Conservation (phyloP, 2,113 vertebrate species). For the Burhinus oedicnemus region DNA sequence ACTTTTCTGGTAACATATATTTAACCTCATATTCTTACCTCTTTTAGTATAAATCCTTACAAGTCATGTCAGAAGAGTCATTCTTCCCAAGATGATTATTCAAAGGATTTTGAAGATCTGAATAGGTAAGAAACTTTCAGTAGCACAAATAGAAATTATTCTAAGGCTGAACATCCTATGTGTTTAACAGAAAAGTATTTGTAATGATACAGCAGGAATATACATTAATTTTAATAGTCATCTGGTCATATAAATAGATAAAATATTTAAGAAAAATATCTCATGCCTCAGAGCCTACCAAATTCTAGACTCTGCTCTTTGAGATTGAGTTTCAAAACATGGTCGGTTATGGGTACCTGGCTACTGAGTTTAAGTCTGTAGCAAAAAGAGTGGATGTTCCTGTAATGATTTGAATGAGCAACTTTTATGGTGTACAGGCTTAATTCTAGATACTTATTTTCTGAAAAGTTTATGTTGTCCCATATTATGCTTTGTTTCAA, state of each 20-base stretch:
- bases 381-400: not conserved
- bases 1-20: not conserved
- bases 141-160: not conserved
- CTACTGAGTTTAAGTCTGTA: not conserved
- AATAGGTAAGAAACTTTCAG: slow-evolving; percentile 49
- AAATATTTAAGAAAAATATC: not conserved
- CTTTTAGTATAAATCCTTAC: slow-evolving; percentile 48
- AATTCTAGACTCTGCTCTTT: not conserved
- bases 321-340: not conserved
- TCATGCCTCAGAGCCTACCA: not conserved
- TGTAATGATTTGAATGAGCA: not conserved
- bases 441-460: not conserved
- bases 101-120: slow-evolving; percentile 49
- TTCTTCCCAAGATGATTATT: slow-evolving; percentile 59
- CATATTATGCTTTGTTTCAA: no score
- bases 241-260: not conserved
- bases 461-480: no score
- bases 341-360: not conserved
- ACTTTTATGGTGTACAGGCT: not conserved
- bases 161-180: not conserved
- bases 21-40: not conserved
- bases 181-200: not conserved
- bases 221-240: not conserved
- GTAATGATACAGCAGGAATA: not conserved
- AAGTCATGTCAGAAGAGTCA: slow-evolving; percentile 41